Evolutionary conservation across 2,797 vertebrate species (phyloP).

Genomic region (Dipus sagitta): DNA sequence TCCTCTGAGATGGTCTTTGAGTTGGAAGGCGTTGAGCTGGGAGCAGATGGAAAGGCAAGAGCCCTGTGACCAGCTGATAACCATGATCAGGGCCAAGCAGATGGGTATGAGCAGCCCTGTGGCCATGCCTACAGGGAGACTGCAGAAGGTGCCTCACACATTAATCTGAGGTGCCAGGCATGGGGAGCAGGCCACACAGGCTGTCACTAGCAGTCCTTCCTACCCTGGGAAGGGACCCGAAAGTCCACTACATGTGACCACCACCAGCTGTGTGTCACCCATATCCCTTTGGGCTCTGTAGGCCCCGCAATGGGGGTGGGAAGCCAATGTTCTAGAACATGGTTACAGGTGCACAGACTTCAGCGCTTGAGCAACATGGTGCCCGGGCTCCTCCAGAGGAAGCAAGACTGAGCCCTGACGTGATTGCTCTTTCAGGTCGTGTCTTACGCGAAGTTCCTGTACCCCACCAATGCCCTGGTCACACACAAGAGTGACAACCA

Average conservation of each 20-base stretch:
- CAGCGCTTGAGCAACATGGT: neutral
- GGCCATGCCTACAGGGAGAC: neutral
- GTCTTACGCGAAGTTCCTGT: conserved; percentile 96
- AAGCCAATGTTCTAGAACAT: neutral
- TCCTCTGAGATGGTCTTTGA: conserved; percentile 93
- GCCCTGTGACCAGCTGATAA: neutral
- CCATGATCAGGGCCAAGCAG: neutral
- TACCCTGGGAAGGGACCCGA: neutral
- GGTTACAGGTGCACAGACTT: neutral
- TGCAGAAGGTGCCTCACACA: neutral
- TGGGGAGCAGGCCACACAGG: too few relatives aligned
- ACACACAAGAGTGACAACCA: conserved; percentile 89
- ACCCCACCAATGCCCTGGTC: conserved; percentile 96
- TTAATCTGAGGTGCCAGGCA: neutral
- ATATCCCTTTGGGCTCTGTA: neutral
- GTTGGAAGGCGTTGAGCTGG: conserved; percentile 96
- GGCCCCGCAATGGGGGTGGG: neutral
- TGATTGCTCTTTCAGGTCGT: conserved; percentile 90
- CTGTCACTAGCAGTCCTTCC: neutral
- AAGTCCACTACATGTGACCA: neutral
- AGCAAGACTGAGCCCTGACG: neutral
- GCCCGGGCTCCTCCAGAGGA: neutral
- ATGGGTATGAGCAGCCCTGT: neutral
- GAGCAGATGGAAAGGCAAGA: conserved; percentile 94
- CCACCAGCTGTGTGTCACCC: neutral